These are phyloP conservation scores for Asobara japonica DNA, from an alignment of 1,140 invertebrate species.

Conservation along the genomic window DNA sequence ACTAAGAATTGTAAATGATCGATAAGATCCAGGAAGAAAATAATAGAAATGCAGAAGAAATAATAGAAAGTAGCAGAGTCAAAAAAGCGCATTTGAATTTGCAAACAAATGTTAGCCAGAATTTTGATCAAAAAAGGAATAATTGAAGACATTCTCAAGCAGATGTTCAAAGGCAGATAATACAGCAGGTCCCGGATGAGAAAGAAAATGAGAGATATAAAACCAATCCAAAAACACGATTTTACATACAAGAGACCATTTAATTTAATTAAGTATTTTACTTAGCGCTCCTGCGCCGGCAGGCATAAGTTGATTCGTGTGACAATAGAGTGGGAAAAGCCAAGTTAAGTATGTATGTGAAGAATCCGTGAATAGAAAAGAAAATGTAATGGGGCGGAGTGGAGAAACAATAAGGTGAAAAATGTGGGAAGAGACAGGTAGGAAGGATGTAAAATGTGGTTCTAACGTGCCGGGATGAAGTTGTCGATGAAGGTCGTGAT, in stretches of 20 bases:
- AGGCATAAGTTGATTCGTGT: conserved; percentile 44
- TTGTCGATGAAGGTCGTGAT: conserved; percentile 32
- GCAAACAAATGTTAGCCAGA: no score
- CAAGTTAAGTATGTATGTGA: background rate
- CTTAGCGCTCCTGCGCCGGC: conserved; percentile 55
- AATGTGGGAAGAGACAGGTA: conserved; percentile 35
- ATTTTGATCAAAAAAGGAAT: no score
- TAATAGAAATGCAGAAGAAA: no score
- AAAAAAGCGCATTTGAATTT: no score
- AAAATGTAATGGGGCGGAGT: conserved; percentile 18
- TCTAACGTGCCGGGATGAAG: background rate
- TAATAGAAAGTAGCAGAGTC: no score
- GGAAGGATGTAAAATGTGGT: conserved; percentile 2
- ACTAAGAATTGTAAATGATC: no score
- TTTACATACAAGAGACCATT: conserved; percentile 58
- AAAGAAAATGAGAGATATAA: conserved; percentile 29
- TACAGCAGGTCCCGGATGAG: conserved; percentile 34
- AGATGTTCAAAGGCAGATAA: no score
- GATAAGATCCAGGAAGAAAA: no score
- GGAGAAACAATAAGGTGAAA: conserved; percentile 40
- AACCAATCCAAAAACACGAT: background rate
- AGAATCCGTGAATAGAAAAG: background rate
- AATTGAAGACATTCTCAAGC: no score
- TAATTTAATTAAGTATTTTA: conserved; percentile 64
- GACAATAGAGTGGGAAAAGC: conserved; percentile 5